Percentiles rank a stretch among this genome's conserved stretches.
Conservation (phyloP, 2,888 invertebrate species). For the Dolomedes plantarius region DNA sequence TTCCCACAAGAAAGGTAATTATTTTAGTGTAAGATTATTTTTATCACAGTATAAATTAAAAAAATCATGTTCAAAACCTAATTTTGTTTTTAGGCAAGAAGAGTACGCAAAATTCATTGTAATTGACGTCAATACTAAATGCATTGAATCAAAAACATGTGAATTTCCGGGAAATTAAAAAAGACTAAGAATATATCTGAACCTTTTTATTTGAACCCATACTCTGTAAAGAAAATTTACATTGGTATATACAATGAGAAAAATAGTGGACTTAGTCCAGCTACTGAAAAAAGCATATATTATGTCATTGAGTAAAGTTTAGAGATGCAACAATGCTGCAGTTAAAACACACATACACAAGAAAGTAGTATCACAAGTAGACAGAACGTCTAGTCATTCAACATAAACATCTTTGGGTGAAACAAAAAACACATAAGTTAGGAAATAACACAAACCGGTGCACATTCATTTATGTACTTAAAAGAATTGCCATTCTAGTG, state of each 20-base stretch:
- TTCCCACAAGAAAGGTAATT: too few species aligned
- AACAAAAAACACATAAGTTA: conserved; percentile 40
- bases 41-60: too few species aligned
- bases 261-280: conserved; percentile 52
- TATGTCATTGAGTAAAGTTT: conserved; percentile 57
- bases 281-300: conserved; percentile 59
- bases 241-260: conserved; percentile 62
- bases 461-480: not conserved
- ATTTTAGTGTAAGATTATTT: too few species aligned
- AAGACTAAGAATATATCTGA: conserved; percentile 36
- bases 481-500: too few species aligned
- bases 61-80: too few species aligned
- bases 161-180: too few species aligned
- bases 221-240: conserved; percentile 66
- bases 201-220: conserved; percentile 68
- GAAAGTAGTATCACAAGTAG: conserved; percentile 69
- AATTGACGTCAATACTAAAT: too few species aligned
- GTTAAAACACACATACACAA: conserved; percentile 41
- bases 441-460: conserved; percentile 37
- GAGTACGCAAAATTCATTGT: too few species aligned
- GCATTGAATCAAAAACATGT: too few species aligned
- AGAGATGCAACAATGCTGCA: conserved; percentile 42
- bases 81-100: too few species aligned
- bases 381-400: conserved; percentile 57
- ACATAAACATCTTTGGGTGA: conserved; percentile 67